Evolutionary conservation across 2,888 invertebrate species (phyloP).

Genomic region (Parnassius orleans): DNA sequence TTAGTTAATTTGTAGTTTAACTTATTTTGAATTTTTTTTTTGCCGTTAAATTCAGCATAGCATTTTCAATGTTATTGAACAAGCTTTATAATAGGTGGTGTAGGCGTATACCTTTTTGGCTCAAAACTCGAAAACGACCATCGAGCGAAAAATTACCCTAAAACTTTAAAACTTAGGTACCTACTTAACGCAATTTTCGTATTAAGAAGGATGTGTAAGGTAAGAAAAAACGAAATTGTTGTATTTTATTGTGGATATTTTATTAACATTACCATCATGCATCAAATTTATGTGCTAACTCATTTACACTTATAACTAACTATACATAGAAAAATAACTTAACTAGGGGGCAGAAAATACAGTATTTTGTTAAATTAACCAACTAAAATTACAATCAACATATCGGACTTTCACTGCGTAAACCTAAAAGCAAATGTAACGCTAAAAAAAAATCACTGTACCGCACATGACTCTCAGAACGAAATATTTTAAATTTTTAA

Average conservation of each 20-base stretch:
- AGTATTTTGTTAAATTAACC: conserved; percentile 76
- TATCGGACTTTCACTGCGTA: conserved; percentile 73
- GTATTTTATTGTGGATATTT: conserved; percentile 80
- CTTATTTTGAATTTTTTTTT: too few relatives aligned
- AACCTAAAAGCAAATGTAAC: conserved; percentile 71
- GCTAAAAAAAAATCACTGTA: conserved; percentile 58
- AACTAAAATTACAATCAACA: conserved; percentile 70
- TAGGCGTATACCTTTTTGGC: too few relatives aligned
- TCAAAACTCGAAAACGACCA: too few relatives aligned
- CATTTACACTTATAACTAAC: conserved; percentile 81
- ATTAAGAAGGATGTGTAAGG: conserved; percentile 9
- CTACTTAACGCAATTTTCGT: too few relatives aligned
- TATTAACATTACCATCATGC: conserved; percentile 81
- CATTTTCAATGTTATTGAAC: too few relatives aligned
- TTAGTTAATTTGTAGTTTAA: too few relatives aligned
- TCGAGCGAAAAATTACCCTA: too few relatives aligned
- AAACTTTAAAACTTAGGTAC: too few relatives aligned
- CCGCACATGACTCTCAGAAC: conserved; percentile 74
- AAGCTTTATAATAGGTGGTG: too few relatives aligned
- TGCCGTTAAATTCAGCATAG: too few relatives aligned
- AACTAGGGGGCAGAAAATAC: conserved; percentile 79
- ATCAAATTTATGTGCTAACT: conserved; percentile 79
- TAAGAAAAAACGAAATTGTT: conserved; percentile 53
- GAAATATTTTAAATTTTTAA: conserved; percentile 32
- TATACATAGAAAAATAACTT: conserved; percentile 81